Evolutionary conservation across 37 sponge, comb jelly and placozoan genomes (phyloP), one percentile per base, ranked within the genome.

Genomic region (Geodia barretti): DNA sequence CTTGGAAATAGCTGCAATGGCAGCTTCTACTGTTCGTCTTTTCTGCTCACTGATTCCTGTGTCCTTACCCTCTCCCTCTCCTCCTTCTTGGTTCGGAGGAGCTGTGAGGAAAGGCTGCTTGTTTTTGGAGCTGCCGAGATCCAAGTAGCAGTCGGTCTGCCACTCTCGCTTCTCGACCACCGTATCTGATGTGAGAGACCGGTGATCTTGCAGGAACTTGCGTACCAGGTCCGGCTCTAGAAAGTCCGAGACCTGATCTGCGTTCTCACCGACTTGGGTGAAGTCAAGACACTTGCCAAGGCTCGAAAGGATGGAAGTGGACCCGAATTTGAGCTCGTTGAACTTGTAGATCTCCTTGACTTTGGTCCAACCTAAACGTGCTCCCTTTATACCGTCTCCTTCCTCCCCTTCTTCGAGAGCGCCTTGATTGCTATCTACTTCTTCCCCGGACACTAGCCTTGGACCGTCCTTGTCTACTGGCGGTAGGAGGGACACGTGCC

Each of bases 91-190:
- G 64, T 88, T 83, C 7, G 87, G 87, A 0, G 30, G 39, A 4
- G 35, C 28, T 20, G 84, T 87, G 9, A 93, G 83, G 37, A 83
- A 89, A n/a, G 86, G 90, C 20, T 47, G n/a, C 43, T 60, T 77
- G 59, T 68, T 85, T 37, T 68, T 77, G 4, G 78, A 34, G 35
- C 62, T 39, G n/a, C n/a, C n/a, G 32, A 43, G 72, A 43, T 91
- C 90, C n/a, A 83, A 54, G 82, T 92, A 92, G 70, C 86, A 85
- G 38, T 88, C 91, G n/a, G 97, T 96, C 74, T 96, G 97, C 97
- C 97, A 96, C 89, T 90, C 79, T 28, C 95, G 66, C 39, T 68
- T 84, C n/a, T 86, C 89, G 20, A 86, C 71, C 0, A 82, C 74
- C 24, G 65, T 66, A 65, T 90, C 86, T 8, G 25, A 39, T 25